Evolutionary conservation across 2,888 invertebrate species (phyloP), one percentile per base, ranked within the genome.

Genomic region (Schizaphis graminum): DNA sequence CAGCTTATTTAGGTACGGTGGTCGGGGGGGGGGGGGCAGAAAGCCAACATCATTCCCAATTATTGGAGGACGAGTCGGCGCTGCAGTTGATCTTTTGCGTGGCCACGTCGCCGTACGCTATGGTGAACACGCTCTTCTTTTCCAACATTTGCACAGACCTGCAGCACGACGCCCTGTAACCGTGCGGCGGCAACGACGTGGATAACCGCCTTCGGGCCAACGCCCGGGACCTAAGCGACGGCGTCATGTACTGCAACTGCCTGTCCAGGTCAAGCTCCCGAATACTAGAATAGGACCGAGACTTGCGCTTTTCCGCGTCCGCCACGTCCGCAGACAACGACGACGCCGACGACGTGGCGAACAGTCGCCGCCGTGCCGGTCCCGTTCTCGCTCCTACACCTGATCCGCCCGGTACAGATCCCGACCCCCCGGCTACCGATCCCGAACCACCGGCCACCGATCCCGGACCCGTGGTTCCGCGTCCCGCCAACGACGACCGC

Each of bases 81-180:
- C 95, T 95, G n/a, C 91, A 92, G 61, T 92, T 94, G 47, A 94
- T 92, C 77, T 94, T 94, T 95, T 97, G 97, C 0, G 98, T 98
- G 95, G 98, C 98, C 95, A 98, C 98, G 95, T 98, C 98, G 95
- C 98, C 98, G 95, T 98, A 99, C 0, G 98, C 98, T 95, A 99
- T 99, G 16, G 98, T 98, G 95, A 99, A 99, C 56, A 99, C 97
- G 95, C 98, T 98, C 95, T 98, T 98, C 96, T 98, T 99, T 95
- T 98, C 98, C 94, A 97, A 95, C 94, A 96, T 95, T 95, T 96
- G 96, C n/a, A 67, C 93, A 10, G 92, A 89, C 24, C 92, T 94
- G 44, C 87, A 67, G 44, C 87, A 67, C 0, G 56, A n/a, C 3
- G 87, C 41, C 24, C 67, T 26, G 77, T 89, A 86, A 35, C 35